Base-by-base conservation (phyloP, 1,140 invertebrate genomes). In the Caenorhabditis latens region DNA sequence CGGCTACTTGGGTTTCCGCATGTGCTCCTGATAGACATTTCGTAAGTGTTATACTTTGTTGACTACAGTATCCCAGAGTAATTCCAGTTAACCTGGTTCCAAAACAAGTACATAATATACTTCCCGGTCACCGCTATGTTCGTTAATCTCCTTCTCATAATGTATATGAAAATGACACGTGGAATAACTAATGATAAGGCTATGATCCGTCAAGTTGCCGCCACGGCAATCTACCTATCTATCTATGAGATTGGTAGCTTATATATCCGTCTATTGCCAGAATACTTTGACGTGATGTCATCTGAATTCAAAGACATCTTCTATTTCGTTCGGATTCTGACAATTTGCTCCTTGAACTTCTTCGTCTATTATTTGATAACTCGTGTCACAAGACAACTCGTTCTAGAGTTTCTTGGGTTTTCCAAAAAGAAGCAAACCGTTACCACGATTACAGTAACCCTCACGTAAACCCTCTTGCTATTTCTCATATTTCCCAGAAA, bases 221-320 rank as follows among this genome's bases (percentile, higher is more conserved):
- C 42, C 19, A 71, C 19, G 7, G 67, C 67, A 3, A 46, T 46
- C n/a, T 71, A 71, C 42, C 14, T 71, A 13, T 71, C 67, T 6
- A 46, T 71, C 46, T 71, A 71, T 71, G 67, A 71, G n/a, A 43
- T 71, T n/a, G 67, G 67, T 13, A 71, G 42, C n/a, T 43, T 43
- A 46, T 46, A 46, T 8, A 5, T 58, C n/a, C 40, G 67, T 4
- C 42, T 32, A 46, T 46, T 71, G 19, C 67, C 67, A 4, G 67
- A 58, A 21, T 21, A 8, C 19, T 58, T 58, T n/a, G 14, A 16
- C 11, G 8, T 8, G 7, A n/a, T 14, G 57, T 58, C 61, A 32
- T 65, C 19, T n/a, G 61, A 65, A 1, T 9, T 40, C 32, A 32
- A 65, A 40, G 32, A 32, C 11, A 4, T 40, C 2, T 65, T 40